Base-by-base conservation (phyloP, 2,113 vertebrate genomes). In the Chaetura pelagica region DNA sequence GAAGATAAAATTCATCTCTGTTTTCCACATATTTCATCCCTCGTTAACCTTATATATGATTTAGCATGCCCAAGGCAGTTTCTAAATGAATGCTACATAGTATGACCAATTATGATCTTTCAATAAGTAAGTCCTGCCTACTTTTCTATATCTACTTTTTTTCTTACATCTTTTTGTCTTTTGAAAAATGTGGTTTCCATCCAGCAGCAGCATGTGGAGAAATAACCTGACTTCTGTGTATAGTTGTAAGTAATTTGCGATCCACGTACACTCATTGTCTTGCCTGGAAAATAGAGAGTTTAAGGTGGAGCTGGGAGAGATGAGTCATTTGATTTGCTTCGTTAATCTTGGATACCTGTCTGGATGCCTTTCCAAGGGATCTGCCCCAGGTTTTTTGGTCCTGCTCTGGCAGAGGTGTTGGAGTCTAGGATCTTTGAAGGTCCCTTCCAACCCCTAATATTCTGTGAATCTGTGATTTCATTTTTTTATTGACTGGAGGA, bases 11-110 rank as follows among this genome's bases (percentile, higher is more conserved):
- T 17, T 42, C 22, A 63, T 59, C 51, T 63, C 30, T 75, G 9
- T 67, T 90, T 77, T 83, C 71, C 76, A 90, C 18, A 48, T 86
- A 84, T 80, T 85, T 97, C 55, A 77, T 88, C 32, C 34, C 29
- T 74, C 88, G 16, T 81, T 80, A 77, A 34, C 34, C 32, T 93
- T 88, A 74, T 77, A 24, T 86, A 67, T 90, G 80, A 92, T 80
- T 80, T 58, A 88, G 34, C 12, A 78, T 67, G 68, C 55, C 48
- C 18, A 59, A 59, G 59, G 63, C 55, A 88, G 42, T 80, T 93
- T 90, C 46, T 90, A 89, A 77, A 92, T 86, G 64, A 89, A 74
- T 63, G 26, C 22, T 88, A 29, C 48, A 19, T 83, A 6, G n/a
- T 64, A 52, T 55, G 51, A 74, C 67, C 63, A 92, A 38, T 86